phyloP scores from a whole-genome alignment of 2,113 vertebrate genomes.

The Microcebus tavaratra region DNA sequence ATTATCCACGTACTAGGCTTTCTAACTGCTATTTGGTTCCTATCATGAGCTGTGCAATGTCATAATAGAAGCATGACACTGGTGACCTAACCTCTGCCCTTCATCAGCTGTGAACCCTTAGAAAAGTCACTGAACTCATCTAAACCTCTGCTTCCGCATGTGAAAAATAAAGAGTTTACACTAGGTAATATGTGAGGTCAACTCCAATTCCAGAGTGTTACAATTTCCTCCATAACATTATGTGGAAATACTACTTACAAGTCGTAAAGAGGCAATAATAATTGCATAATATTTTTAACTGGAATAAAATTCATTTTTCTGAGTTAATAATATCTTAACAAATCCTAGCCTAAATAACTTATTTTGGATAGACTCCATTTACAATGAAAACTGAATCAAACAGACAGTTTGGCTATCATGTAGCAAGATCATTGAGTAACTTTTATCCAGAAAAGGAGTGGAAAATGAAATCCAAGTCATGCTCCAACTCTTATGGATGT shows the following conservation, averaged over 20 bases:
- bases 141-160: neutral
- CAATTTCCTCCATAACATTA: neutral
- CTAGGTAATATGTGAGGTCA: neutral
- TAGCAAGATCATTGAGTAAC: neutral
- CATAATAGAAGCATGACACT: rapidly evolving
- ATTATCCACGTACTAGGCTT: neutral
- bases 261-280: neutral
- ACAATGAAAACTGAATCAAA: neutral
- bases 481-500: neutral
- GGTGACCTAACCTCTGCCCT: neutral
- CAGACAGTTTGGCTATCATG: neutral
- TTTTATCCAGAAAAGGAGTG: neutral
- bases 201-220: neutral
- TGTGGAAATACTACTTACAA: neutral
- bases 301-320: neutral
- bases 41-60: rapidly evolving
- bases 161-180: neutral
- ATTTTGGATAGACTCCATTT: neutral
- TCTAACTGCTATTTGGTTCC: neutral
- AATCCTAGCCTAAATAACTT: neutral
- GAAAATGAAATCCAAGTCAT: neutral
- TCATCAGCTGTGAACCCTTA: neutral
- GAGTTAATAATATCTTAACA: neutral
- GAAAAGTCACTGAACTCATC: neutral
- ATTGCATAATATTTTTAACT: neutral